Evolutionary conservation across 1,140 invertebrate species (phyloP), one percentile per base, ranked within the genome.

Genomic region (Lordiphosa stackelbergi): DNA sequence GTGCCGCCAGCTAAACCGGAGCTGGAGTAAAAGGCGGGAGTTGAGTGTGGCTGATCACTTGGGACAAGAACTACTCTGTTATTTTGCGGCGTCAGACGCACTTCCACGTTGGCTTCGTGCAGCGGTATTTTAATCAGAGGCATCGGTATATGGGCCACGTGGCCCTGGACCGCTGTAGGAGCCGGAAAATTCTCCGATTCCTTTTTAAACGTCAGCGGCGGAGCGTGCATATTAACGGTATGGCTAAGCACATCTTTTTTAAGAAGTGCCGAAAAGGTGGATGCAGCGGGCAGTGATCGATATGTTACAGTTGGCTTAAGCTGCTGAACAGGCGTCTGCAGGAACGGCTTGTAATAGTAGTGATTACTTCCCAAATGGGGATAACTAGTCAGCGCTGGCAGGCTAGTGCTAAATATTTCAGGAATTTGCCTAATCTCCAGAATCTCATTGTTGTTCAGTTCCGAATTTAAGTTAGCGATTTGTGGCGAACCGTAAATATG

Each of bases 121-220:
- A 48, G 12, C 2, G 72, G 74, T 45, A 85, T 71, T 53, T 70
- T 77, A 6, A 85, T 40, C 3, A 62, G 12, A 0, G 73, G 58
- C 46, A 79, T 81, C 5, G 55, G 11, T 1, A 52, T 22, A 19
- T 45, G 53, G 5, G 28, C 41, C 12, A 65, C 54, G 0, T 57
- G 64, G 0, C 62, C 78, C 2, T 22, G 47, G 7, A 81, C 22
- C 4, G 61, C 38, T 5, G 58, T 61, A 1, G 52, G 24, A 12
- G 42, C 16, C 6, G 66, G 52, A 41, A 51, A 64, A 5, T 66
- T 59, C 0, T 78, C 73, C 0, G 36, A 34, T 16, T 85, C 78
- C 5, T 34, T 60, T 35, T 77, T 84, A 31, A 87, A 87, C 8
- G 73, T 87, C 22, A 87, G 12, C 0, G 85, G 85, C 1, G 69